Conservation (phyloP, 2,797 vertebrate genomes). For the Cottoperca gobio region DNA sequence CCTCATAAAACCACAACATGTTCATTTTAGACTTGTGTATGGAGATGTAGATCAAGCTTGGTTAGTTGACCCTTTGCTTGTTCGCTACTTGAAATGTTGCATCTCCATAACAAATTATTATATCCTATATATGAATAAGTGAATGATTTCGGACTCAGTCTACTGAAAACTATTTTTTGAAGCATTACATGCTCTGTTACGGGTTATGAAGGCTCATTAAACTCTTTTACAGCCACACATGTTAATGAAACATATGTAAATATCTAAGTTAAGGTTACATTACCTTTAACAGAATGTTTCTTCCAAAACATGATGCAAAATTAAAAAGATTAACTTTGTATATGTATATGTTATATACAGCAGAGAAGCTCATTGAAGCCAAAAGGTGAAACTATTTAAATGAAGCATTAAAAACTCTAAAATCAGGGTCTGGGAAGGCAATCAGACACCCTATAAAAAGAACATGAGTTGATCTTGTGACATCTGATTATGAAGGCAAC, state of each 20-base stretch:
- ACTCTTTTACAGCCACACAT: neutral
- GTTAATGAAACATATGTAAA: neutral
- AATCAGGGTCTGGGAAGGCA: conserved; percentile 10
- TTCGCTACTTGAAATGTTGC: neutral
- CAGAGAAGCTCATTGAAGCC: neutral
- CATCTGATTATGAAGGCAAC: conserved; percentile 48
- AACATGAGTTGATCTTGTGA: conserved; percentile 23
- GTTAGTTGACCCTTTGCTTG: too few relatives aligned
- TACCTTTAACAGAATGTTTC: neutral
- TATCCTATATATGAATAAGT: neutral
- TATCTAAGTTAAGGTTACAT: neutral
- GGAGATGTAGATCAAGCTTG: neutral
- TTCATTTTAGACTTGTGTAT: neutral
- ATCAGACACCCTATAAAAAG: conserved; percentile 17
- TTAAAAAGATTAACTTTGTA: too few relatives aligned
- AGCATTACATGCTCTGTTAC: neutral
- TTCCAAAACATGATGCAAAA: neutral
- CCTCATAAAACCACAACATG: neutral
- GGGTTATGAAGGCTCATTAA: neutral
- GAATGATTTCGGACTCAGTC: neutral
- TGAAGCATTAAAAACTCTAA: neutral
- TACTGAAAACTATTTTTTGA: neutral
- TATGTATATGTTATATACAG: neutral
- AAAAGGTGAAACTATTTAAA: conserved; percentile 12
- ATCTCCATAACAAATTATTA: neutral